Conservation (phyloP, 2,888 invertebrate species). For the Cryptocephalus moraei region DNA sequence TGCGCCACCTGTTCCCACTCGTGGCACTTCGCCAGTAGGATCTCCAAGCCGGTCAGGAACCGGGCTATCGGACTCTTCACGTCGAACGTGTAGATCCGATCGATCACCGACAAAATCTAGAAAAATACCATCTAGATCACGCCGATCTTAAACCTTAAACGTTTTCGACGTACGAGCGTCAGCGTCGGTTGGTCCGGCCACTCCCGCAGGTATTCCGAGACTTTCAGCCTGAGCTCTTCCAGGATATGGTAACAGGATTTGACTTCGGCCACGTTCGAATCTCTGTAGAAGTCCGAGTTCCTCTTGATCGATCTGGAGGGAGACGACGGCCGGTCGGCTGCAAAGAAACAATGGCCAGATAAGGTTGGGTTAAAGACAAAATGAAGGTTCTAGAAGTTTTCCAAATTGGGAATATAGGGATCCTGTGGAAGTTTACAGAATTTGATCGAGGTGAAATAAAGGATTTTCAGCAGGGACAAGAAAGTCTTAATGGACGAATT, state of each 20-base stretch:
- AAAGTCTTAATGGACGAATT: no score
- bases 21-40: slow-evolving; percentile 72
- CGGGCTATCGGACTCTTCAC: slow-evolving; percentile 76
- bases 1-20: slow-evolving; percentile 93
- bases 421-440: no score
- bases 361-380: no score
- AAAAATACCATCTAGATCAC: slow-evolving; percentile 4
- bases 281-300: slow-evolving; percentile 68
- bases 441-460: no score
- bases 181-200: slow-evolving; percentile 90
- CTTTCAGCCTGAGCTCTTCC: slow-evolving; percentile 49
- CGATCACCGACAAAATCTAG: slow-evolving; percentile 55
- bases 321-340: slow-evolving; percentile 20
- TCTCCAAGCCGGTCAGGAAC: slow-evolving; percentile 82
- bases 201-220: slow-evolving; percentile 55
- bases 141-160: not conserved
- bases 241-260: slow-evolving; percentile 62
- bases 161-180: slow-evolving; percentile 27
- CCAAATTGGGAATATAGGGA: no score
- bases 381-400: no score
- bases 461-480: no score
- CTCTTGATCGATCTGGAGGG: slow-evolving; percentile 18
- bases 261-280: slow-evolving; percentile 70
- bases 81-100: slow-evolving; percentile 58
- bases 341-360: slow-evolving; percentile 6